A percentile compares a stretch with the other conserved stretches of the same genome.
These are phyloP conservation scores for Zosterops pallidus DNA, from an alignment of 2,113 vertebrate genomes.

Conservation along the genomic window DNA sequence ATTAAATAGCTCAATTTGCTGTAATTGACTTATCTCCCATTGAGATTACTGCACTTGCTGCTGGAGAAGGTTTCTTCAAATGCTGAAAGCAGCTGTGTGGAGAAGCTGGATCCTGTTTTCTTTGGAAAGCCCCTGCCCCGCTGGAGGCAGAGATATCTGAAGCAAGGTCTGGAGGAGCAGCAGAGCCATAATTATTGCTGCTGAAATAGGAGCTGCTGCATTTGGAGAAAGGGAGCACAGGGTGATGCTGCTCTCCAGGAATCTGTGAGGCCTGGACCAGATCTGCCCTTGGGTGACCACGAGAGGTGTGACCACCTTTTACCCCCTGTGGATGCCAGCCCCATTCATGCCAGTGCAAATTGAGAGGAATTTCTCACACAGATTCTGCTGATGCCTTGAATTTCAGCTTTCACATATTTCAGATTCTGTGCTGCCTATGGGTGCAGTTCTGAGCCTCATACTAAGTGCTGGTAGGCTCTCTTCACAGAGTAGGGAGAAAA, in stretches of 20 bases:
- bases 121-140: background rate
- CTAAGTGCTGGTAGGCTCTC: background rate
- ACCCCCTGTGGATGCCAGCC: fast-evolving
- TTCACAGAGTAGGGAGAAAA: background rate
- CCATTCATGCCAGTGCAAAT: fast-evolving
- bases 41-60: constrained; percentile 77
- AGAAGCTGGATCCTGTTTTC: constrained; percentile 44
- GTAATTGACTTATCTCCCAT: constrained; percentile 84
- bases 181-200: background rate
- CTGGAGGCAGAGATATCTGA: background rate
- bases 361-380: fast-evolving
- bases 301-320: background rate
- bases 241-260: fast-evolving
- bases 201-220: background rate
- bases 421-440: background rate
- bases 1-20: constrained; percentile 86
- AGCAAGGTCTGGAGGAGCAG: background rate
- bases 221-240: background rate
- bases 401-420: background rate
- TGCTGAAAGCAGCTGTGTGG: constrained; percentile 54
- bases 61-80: constrained; percentile 73
- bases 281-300: fast-evolving
- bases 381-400: background rate
- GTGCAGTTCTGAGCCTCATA: background rate
- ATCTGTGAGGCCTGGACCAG: background rate